Evolutionary conservation across 1,140 invertebrate species (phyloP), one percentile per base, ranked within the genome.

Genomic region (Paraescarpia echinospica): DNA sequence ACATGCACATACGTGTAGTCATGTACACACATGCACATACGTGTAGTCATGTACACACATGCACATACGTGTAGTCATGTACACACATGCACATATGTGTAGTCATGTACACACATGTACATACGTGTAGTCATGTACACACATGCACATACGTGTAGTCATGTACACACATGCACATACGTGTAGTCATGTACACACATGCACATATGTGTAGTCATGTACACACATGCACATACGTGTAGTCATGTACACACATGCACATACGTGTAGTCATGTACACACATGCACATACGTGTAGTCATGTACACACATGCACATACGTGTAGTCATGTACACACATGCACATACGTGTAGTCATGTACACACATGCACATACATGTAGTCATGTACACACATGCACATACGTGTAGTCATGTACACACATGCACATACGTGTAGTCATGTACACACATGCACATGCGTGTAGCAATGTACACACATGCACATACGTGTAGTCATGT

Each of bases 321-420:
- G 27, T 35, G n/a, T 90, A 22, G 89, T 4, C 33, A 33, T 90
- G 35, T 90, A 33, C 27, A 90, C 35, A 90, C 35, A 90, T 90
- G 89, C 33, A 90, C 89, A 35, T 35, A 35, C 18, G 27, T 35
- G n/a, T 90, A 22, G 89, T 4, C n/a, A n/a, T n/a, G n/a, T n/a
- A n/a, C n/a, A n/a, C n/a, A n/a, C n/a, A n/a, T n/a, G n/a, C n/a
- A n/a, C 1, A 33, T n/a, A 9, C 89, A 90, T 4, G 35, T n/a
- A n/a, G n/a, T n/a, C 33, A 33, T 90, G 35, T 90, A 33, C 27
- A 90, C 35, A 90, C 35, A 90, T 90, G 89, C 33, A 90, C 89
- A 35, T 35, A 35, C 18, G 27, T 35, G n/a, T 90, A 22, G 89
- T 4, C 33, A 33, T 90, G 35, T 90, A 33, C 27, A 90, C 35